Conservation (phyloP, 2,888 invertebrate species). For the Cinara cedri region DNA sequence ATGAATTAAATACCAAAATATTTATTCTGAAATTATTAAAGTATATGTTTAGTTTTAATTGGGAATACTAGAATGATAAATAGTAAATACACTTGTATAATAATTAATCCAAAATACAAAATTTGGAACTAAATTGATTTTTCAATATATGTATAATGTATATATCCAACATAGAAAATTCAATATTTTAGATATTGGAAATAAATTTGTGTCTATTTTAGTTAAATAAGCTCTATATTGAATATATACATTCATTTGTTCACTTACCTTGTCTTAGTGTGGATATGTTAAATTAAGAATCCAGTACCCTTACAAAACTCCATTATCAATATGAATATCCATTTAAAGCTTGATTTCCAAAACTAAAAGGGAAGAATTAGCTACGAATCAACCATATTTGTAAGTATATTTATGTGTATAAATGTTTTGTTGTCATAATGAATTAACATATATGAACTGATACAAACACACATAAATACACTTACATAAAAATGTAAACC, state of each 20-base stretch:
- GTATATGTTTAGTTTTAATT: no score
- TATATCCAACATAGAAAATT: not conserved
- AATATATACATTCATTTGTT: slow-evolving; percentile 3
- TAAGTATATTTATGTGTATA: slow-evolving; percentile 8
- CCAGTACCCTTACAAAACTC: not conserved
- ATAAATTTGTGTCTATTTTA: not conserved
- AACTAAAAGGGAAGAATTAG: not conserved
- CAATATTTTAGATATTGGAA: not conserved
- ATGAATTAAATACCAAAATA: no score
- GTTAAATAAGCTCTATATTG: not conserved
- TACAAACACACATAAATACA: not conserved
- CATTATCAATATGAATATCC: not conserved
- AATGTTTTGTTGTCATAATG: not conserved
- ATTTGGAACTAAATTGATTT: not conserved
- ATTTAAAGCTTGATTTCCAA: not conserved
- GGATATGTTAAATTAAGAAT: not conserved
- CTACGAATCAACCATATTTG: slow-evolving; percentile 47
- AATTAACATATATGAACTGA: slow-evolving; percentile 8
- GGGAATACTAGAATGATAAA: no score
- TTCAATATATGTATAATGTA: not conserved
- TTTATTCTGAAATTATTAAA: no score
- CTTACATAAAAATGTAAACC: not conserved
- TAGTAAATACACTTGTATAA: no score
- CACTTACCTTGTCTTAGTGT: slow-evolving; percentile 28
- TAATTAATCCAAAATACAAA: not conserved